phyloP scores from a whole-genome alignment of 2,797 vertebrate genomes.

The Prunella strophiata region DNA sequence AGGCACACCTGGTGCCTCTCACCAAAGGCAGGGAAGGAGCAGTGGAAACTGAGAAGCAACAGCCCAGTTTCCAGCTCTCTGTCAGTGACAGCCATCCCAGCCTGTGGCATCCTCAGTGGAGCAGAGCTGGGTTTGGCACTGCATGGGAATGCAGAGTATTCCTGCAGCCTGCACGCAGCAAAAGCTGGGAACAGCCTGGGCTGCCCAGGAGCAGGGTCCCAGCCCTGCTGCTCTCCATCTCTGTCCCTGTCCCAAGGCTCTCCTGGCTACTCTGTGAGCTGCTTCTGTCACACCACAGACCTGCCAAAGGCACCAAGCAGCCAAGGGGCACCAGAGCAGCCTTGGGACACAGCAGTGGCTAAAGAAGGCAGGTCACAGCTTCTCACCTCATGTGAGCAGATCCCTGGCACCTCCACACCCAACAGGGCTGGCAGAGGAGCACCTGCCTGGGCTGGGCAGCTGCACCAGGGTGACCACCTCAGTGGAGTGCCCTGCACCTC shows the following conservation, averaged over 20 bases:
- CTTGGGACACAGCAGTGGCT: not conserved
- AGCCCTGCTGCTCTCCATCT: not conserved
- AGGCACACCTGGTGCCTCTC: not conserved
- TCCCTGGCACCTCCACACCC: no score
- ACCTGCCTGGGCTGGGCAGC: no score
- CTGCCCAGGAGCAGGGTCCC: not conserved
- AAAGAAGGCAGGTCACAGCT: not conserved
- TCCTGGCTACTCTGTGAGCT: not conserved
- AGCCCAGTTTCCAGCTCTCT: not conserved
- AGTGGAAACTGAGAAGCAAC: not conserved
- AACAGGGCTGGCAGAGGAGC: no score
- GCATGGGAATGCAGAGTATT: not conserved
- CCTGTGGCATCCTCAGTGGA: not conserved
- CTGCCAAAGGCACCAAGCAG: not conserved
- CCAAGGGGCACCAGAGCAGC: not conserved
- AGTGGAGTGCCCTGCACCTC: not conserved
- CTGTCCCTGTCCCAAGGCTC: rapidly evolving
- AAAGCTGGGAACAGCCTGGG: not conserved
- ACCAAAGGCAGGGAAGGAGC: rapidly evolving
- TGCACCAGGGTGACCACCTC: rapidly evolving
- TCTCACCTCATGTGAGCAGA: not conserved
- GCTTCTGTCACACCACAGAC: not conserved
- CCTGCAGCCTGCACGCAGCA: not conserved
- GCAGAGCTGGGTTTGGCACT: not conserved
- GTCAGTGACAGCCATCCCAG: rapidly evolving